Base-by-base conservation (phyloP, 2,113 vertebrate genomes). In the Apteryx owenii region DNA sequence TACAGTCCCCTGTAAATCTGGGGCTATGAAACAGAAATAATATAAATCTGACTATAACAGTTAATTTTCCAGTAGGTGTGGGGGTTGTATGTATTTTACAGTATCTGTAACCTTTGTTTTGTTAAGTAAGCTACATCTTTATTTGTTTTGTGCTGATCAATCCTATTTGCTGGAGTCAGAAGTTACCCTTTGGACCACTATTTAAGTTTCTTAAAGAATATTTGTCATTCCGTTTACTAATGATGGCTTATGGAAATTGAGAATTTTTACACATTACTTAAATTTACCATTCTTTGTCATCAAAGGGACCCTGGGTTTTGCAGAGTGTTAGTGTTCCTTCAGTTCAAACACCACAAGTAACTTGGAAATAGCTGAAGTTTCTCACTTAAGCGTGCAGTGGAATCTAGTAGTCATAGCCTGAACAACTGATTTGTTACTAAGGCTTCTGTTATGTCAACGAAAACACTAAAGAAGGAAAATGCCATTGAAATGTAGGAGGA, bases 191-290 rank as follows among this genome's bases (percentile, higher is more conserved):
- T 85, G 94, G 81, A 90, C 87, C 66, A 93, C 29, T 88, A 1
- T 42, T 80, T 26, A 72, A 83, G 58, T 93, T 10, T 76, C 91
- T 21, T 22, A n/a, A 72, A 40, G 65, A 77, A 15, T 70, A 51
- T 54, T 82, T 90, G 73, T 83, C 95, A 95, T 97, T 96, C 89
- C 85, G 12, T 61, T 22, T 64, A 69, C 26, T 69, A 40, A 68
- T 22, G 46, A 50, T 51, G 75, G 69, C 62, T 76, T 69, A 62
- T 21, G 58, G 69, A 88, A 90, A 61, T 33, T 22, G 23, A 80
- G 36, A 76, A 48, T 29, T 72, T 48, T 36, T 69, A 65, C 26
- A 38, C 5, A 23, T 36, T 40, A 61, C n/a, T 76, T 36, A 78
- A 88, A 73, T 58, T 38, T 54, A 70, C 12, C 48, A 53, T 87